These are phyloP conservation scores for Procambarus virginalis DNA, from an alignment of 1,140 invertebrate genomes.

Conservation along the genomic window DNA sequence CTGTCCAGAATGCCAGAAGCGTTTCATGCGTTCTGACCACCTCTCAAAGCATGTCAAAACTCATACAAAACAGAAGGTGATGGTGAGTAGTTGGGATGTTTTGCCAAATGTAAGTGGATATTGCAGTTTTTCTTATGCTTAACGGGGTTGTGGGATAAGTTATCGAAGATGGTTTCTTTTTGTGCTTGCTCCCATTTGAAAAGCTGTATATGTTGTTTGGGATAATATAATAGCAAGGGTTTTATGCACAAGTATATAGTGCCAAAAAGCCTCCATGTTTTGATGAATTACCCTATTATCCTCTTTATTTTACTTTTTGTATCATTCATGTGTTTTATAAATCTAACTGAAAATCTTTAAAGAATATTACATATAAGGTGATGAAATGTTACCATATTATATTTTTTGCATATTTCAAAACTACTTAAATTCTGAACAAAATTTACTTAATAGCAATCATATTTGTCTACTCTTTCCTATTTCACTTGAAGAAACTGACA, in stretches of 20 bases:
- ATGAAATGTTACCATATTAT: too few species aligned
- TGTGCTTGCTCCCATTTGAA: not conserved
- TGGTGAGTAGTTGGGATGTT: slow-evolving; percentile 62
- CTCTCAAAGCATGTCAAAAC: slow-evolving; percentile 86
- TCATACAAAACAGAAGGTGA: slow-evolving; percentile 77
- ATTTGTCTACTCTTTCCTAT: too few species aligned
- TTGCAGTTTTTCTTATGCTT: slow-evolving; percentile 10
- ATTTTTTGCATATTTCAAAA: too few species aligned
- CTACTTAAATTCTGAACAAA: too few species aligned
- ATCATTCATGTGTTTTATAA: not conserved
- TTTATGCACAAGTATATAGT: not conserved
- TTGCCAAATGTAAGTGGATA: slow-evolving; percentile 55
- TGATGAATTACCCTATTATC: slow-evolving; percentile 57
- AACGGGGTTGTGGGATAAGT: slow-evolving; percentile 40
- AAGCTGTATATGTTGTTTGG: not conserved
- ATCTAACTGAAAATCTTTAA: not conserved
- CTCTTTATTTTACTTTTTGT: slow-evolving; percentile 14
- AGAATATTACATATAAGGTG: too few species aligned
- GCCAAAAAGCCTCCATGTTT: slow-evolving; percentile 53
- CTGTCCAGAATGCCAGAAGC: slow-evolving; percentile 89
- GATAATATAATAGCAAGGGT: not conserved
- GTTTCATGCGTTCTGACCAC: slow-evolving; percentile 88
- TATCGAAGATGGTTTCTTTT: slow-evolving; percentile 49
- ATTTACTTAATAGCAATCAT: too few species aligned
- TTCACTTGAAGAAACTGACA: too few species aligned